Conservation (phyloP, 1,140 invertebrate species). For the Tetraneura akinire region DNA sequence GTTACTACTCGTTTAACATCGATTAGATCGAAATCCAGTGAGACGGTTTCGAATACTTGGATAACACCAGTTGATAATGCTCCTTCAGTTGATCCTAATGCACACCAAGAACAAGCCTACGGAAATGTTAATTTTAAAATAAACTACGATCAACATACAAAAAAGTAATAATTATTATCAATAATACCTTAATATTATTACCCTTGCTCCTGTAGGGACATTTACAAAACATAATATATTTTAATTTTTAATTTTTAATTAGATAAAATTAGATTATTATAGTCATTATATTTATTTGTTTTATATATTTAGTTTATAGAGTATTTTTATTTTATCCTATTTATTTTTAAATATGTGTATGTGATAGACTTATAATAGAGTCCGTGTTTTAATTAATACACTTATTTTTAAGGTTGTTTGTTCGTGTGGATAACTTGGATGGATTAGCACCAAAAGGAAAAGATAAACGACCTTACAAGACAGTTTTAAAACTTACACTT, state of each 20-base stretch:
- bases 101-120: slow-evolving; percentile 46
- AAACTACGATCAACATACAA: slow-evolving; percentile 47
- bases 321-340: too few relatives aligned
- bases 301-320: too few relatives aligned
- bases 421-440: slow-evolving; percentile 54
- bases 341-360: too few relatives aligned
- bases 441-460: slow-evolving; percentile 55
- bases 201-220: too few relatives aligned
- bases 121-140: slow-evolving; percentile 51
- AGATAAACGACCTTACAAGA: slow-evolving; percentile 52
- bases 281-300: too few relatives aligned
- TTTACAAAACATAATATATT: too few relatives aligned
- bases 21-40: slow-evolving; percentile 43
- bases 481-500: slow-evolving; percentile 54
- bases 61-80: slow-evolving; percentile 32
- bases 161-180: slow-evolving; percentile 43
- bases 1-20: slow-evolving; percentile 36
- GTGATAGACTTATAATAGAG: too few relatives aligned
- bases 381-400: neutral
- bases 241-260: too few relatives aligned
- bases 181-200: too few relatives aligned
- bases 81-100: slow-evolving; percentile 16
- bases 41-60: slow-evolving; percentile 29
- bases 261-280: too few relatives aligned
- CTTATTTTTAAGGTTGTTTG: slow-evolving; percentile 52